Conservation (phyloP, 2,113 vertebrate species). For the Campylomormyrus numenius region DNA sequence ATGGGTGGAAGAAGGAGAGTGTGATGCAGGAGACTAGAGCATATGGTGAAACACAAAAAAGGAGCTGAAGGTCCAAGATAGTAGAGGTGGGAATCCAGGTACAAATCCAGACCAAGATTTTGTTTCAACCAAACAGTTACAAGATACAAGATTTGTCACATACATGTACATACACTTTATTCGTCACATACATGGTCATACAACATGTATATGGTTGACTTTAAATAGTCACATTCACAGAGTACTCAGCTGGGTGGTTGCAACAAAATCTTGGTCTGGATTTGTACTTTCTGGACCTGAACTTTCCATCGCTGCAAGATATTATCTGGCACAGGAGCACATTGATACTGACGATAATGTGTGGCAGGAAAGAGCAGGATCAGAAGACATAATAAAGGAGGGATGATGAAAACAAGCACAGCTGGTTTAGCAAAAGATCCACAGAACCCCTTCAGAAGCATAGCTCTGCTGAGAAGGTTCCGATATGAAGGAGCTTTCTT, state of each 20-base stretch:
- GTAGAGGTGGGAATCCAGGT: neutral
- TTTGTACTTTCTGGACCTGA: neutral
- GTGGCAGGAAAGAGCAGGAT: neutral
- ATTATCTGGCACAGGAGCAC: neutral
- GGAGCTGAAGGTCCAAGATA: neutral
- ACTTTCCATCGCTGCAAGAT: neutral
- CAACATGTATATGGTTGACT: neutral
- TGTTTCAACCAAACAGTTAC: neutral
- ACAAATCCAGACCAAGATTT: neutral
- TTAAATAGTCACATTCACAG: neutral
- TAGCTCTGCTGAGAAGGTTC: neutral
- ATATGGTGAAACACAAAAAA: neutral
- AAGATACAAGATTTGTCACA: too few species aligned
- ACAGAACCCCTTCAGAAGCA: neutral
- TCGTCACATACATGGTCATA: too few species aligned
- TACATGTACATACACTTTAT: too few species aligned
- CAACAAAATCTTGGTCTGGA: neutral
- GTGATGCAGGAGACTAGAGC: neutral
- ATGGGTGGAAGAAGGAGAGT: neutral
- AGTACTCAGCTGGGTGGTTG: neutral
- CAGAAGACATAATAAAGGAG: neutral
- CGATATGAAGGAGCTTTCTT: neutral
- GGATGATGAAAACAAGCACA: neutral
- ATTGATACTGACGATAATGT: neutral
- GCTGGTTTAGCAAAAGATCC: slow-evolving; percentile 7